Evolutionary conservation across 1,140 invertebrate genomes (phyloP).

Genomic region (Pomacea maculata): DNA sequence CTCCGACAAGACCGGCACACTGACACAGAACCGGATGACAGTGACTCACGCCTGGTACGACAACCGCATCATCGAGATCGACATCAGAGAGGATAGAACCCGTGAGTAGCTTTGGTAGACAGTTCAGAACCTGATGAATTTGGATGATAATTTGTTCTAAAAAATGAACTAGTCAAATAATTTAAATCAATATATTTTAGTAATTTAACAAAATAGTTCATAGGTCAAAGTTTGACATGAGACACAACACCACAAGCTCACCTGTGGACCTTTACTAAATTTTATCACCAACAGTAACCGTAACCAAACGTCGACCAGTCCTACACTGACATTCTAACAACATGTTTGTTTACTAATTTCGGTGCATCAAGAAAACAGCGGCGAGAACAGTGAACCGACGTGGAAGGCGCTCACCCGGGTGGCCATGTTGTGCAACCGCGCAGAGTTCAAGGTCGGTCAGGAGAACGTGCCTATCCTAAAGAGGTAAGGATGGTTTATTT

Average conservation of each 20-base stretch:
- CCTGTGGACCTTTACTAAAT: too few species aligned
- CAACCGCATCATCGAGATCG: conserved; percentile 69
- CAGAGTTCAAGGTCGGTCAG: conserved; percentile 95
- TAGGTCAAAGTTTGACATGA: too few species aligned
- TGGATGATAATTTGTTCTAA: too few species aligned
- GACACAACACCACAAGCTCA: too few species aligned
- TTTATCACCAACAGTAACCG: too few species aligned
- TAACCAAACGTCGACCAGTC: too few species aligned
- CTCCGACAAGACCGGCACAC: conserved; percentile 76
- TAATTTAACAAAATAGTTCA: too few species aligned
- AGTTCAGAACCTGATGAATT: too few species aligned
- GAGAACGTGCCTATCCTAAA: conserved; percentile 92
- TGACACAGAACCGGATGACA: conserved; percentile 77
- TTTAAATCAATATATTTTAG: too few species aligned
- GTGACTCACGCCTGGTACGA: conserved; percentile 76
- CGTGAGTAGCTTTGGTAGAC: too few species aligned
- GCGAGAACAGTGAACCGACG: conserved; percentile 70
- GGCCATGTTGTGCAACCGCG: conserved; percentile 94
- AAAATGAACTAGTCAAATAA: too few species aligned
- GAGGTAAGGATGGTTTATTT: conserved; percentile 66
- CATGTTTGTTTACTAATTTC: neutral
- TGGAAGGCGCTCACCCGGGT: conserved; percentile 93
- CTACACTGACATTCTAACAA: too few species aligned
- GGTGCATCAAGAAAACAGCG: conserved; percentile 52
- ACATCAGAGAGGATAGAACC: conserved; percentile 64